Evolutionary conservation across 53 echinoderm and acorn worm species (phyloP).

Genomic region (Holothuria scabra): DNA sequence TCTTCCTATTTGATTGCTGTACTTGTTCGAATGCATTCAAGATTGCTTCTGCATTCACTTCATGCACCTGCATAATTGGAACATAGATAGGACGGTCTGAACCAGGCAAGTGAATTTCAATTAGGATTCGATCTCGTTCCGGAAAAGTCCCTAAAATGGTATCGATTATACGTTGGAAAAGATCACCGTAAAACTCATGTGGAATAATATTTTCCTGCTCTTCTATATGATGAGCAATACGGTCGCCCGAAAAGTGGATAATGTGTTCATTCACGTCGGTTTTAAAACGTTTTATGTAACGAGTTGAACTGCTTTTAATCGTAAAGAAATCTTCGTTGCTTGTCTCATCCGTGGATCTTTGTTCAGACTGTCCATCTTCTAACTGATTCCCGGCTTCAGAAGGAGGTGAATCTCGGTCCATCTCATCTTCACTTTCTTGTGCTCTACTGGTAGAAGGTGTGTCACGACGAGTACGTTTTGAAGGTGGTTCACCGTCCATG

Average conservation of each 20-base stretch:
- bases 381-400: no score
- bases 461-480: no score
- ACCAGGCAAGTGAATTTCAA: conserved; percentile 7
- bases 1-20: conserved; percentile 40
- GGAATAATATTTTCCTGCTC: neutral
- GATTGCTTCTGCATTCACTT: no score
- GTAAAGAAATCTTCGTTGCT: no score
- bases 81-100: neutral
- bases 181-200: neutral
- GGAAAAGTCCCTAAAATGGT: neutral
- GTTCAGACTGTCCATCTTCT: no score
- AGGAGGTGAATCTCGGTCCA: no score
- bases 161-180: conserved; percentile 2
- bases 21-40: neutral
- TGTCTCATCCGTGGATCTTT: no score
- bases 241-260: neutral
- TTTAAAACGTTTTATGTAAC: neutral
- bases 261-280: neutral
- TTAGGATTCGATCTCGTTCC: neutral
- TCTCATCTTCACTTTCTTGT: no score
- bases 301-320: no score
- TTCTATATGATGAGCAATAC: neutral
- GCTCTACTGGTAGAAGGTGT: no score
- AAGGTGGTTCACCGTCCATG: no score
- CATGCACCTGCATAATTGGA: no score